Evolutionary conservation across 2,113 vertebrate genomes (phyloP).

Genomic region (Tupaia tana): DNA sequence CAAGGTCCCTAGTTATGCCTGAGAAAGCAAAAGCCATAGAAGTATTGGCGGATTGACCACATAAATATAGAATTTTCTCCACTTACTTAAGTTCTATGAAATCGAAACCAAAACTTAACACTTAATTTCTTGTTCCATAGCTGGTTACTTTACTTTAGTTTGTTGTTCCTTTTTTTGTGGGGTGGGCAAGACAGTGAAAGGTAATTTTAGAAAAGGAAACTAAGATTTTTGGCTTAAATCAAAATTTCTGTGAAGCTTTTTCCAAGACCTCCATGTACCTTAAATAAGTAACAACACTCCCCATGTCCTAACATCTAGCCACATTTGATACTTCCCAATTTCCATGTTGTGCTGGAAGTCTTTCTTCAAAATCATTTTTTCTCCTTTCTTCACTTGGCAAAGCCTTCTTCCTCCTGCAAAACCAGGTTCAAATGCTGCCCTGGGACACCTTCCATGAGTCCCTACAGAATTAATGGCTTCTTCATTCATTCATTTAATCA

Average conservation of each 20-base stretch:
- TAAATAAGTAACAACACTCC: not conserved
- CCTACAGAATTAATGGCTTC: not conserved
- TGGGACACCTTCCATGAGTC: not conserved
- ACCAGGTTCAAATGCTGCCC: not conserved
- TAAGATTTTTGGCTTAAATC: not conserved
- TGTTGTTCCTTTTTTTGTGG: not conserved
- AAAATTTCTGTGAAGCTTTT: not conserved
- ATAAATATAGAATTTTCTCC: not conserved
- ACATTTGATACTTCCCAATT: not conserved
- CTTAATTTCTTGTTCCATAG: not conserved
- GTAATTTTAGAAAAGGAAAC: not conserved
- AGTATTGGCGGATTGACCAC: not conserved
- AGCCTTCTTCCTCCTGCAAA: not conserved
- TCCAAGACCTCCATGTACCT: not conserved
- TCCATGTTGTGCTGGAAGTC: not conserved
- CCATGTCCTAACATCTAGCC: not conserved
- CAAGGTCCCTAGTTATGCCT: not conserved
- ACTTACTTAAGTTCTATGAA: not conserved
- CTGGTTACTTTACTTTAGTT: not conserved
- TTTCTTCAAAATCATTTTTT: not conserved
- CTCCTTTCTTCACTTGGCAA: not conserved
- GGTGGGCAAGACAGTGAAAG: accelerated
- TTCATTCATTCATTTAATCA: not conserved
- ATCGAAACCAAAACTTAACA: not conserved
- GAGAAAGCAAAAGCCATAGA: not conserved